Percentiles rank a stretch among this genome's conserved stretches.
These are phyloP conservation scores for Tuta absoluta DNA, from an alignment of 2,888 invertebrate species.

Conservation along the genomic window DNA sequence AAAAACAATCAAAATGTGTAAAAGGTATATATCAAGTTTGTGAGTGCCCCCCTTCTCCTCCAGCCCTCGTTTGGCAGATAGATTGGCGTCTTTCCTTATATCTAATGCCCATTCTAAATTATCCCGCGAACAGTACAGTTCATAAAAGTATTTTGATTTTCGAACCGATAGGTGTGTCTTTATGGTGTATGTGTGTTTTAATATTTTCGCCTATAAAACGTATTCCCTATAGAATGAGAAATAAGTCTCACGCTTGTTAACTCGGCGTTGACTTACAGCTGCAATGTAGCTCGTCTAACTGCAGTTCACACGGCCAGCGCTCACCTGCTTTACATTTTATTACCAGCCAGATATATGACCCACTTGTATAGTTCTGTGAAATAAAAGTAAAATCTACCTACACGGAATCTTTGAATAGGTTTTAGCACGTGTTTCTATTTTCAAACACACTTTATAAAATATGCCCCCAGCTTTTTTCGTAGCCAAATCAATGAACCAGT, in stretches of 20 bases:
- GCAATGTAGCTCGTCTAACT: neutral
- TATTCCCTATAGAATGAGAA: neutral
- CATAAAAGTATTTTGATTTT: too few relatives aligned
- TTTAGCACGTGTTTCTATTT: constrained; percentile 1
- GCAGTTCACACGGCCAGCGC: neutral
- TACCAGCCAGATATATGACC: constrained; percentile 12
- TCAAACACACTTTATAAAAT: neutral
- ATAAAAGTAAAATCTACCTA: neutral
- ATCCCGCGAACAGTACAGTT: too few relatives aligned
- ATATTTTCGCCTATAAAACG: too few relatives aligned
- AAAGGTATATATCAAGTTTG: too few relatives aligned
- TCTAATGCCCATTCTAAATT: too few relatives aligned
- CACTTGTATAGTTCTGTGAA: neutral
- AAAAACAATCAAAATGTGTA: too few relatives aligned
- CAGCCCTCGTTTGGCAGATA: too few relatives aligned
- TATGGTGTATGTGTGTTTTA: too few relatives aligned
- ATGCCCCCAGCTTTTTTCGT: neutral
- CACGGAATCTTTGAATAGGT: constrained; percentile 1
- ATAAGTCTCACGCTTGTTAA: neutral
- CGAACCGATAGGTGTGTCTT: too few relatives aligned
- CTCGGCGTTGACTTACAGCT: neutral
- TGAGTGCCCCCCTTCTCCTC: too few relatives aligned
- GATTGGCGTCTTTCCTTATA: too few relatives aligned
- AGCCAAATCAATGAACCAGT: neutral
- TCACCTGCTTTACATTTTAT: constrained; percentile 25